Evolutionary conservation across 2,113 vertebrate species (phyloP).

Genomic region (Morone saxatilis): DNA sequence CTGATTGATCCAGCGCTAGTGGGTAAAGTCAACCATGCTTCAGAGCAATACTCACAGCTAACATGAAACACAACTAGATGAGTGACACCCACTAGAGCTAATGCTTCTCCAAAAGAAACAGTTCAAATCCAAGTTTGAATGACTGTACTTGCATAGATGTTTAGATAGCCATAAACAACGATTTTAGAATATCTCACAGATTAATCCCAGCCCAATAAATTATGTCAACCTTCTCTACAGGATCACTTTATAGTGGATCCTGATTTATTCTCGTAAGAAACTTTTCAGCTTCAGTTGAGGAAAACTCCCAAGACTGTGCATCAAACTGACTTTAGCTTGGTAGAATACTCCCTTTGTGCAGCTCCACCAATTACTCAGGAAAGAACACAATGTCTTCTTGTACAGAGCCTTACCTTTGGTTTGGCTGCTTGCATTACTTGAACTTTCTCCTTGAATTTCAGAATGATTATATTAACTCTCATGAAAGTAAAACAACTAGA

Average conservation of each 20-base stretch:
- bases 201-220: background rate
- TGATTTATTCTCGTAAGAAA: constrained; percentile 5
- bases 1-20: background rate
- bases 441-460: constrained; percentile 1
- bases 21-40: too few relatives aligned
- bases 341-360: constrained; percentile 13
- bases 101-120: background rate
- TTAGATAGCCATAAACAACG: background rate
- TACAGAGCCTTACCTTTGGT: background rate
- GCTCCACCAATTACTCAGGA: constrained; percentile 9
- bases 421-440: background rate
- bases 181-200: background rate
- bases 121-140: background rate
- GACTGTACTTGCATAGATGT: background rate
- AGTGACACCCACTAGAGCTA: background rate
- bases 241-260: background rate
- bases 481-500: background rate
- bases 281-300: constrained; percentile 5
- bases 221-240: background rate
- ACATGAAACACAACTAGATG: too few relatives aligned
- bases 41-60: too few relatives aligned
- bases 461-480: background rate
- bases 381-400: background rate
- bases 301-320: constrained; percentile 11
- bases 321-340: background rate